Base-by-base conservation (phyloP, 2,113 vertebrate genomes). In the Zapornia atra region DNA sequence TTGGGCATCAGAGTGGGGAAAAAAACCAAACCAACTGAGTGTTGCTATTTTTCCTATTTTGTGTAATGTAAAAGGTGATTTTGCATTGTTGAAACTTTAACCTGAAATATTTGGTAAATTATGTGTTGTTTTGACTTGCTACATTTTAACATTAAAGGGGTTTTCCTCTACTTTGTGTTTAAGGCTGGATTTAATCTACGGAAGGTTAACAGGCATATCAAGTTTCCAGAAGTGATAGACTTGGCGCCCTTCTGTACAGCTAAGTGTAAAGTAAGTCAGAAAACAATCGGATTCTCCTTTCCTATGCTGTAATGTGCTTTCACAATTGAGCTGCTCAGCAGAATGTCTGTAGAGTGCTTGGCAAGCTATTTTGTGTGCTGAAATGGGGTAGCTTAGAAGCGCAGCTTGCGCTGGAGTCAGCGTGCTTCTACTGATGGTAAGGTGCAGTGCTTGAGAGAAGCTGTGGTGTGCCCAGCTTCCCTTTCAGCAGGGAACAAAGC, bases 141-240 rank as follows among this genome's bases (percentile, higher is more conserved):
- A 11, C 9, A 22, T 26, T 77, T 82, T 90, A 95, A 95, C 34
- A 6, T 56, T 34, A 53, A 53, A 40, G 78, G 51, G 24, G 29
- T 65, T 97, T 86, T 70, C 48, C 56, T 94, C 64, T 82, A 5
- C 68, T 68, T 77, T 96, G 73, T 89, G 33, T 92, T 97, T 25
- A 96, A 99, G 99, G 98, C 98, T 96, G 98, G 98, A 77, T 99
- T 99, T 98, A 99, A 98, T 95, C 98, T 99, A 36, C 98, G 98
- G 94, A 99, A 99, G 97, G 98, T 99, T 93, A 99, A 99, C 97
- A 98, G 98, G 90, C 99, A 99, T 8, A 98, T 99, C 79, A 98
- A 98, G 79, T 99, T 99, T 88, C 99, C 99, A 16, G 97, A 99
- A 94, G 97, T 99, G 73, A 97, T 99, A 96, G 99, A 99, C 97